Conservation (phyloP, 2,113 vertebrate species). For the Xyliphius kryptos region DNA sequence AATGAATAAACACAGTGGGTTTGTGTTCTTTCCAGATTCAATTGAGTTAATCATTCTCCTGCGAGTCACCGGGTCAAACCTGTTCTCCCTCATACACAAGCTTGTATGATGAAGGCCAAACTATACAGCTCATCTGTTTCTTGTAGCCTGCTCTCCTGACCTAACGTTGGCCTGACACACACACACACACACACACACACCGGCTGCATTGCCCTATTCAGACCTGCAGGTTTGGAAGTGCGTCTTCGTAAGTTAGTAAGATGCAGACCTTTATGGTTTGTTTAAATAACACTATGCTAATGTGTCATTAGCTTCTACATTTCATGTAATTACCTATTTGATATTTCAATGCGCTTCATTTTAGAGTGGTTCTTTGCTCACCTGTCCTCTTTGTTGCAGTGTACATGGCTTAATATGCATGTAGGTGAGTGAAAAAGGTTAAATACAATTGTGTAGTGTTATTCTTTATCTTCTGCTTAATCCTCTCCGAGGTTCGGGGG, state of each 20-base stretch:
- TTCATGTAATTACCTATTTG: slow-evolving; percentile 33
- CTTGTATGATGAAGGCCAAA: background rate
- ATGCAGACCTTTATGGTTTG: slow-evolving; percentile 17
- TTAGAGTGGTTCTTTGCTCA: too few relatives aligned
- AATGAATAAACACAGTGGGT: too few relatives aligned
- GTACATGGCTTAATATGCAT: too few relatives aligned
- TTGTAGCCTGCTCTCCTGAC: slow-evolving; percentile 4
- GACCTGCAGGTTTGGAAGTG: slow-evolving; percentile 16
- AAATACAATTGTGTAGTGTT: too few relatives aligned
- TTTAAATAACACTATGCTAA: slow-evolving; percentile 30
- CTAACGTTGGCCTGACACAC: background rate
- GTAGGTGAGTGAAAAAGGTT: too few relatives aligned
- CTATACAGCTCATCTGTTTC: background rate
- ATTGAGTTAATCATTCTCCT: slow-evolving; percentile 31
- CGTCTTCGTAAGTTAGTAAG: slow-evolving; percentile 12
- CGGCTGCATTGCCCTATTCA: slow-evolving; percentile 18
- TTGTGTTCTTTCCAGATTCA: background rate
- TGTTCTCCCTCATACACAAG: slow-evolving; percentile 1
- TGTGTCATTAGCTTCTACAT: slow-evolving; percentile 23
- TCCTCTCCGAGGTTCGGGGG: too few relatives aligned
- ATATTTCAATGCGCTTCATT: slow-evolving; percentile 31
- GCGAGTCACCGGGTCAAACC: slow-evolving; percentile 19
- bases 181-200: slow-evolving; percentile 3
- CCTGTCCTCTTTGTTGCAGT: too few relatives aligned
- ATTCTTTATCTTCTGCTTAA: too few relatives aligned